Evolutionary conservation across 2,888 invertebrate genomes (phyloP), one percentile per base, ranked within the genome.

Genomic region (Drosophila aldrichi): DNA sequence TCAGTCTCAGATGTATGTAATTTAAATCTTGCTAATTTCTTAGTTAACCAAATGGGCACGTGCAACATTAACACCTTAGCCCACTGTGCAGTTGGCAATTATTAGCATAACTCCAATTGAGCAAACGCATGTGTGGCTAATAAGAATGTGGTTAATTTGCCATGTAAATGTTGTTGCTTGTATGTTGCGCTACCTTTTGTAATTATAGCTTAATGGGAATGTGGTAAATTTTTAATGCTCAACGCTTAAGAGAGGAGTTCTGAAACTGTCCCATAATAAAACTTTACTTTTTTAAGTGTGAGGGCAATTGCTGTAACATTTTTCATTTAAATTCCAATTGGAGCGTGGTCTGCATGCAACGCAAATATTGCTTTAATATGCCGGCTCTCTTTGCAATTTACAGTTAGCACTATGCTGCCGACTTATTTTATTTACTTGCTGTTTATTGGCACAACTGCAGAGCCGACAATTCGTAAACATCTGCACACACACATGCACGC

Each of bases 11-110:
- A 44, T 20, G 22, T 41, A 22, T 20, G 22, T 41, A 20, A 49
- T 44, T 48, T 10, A 67, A 57, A 76, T 48, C 55, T 64, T 77
- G 54, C 40, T 62, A 62, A 72, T 71, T 80, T 54, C 44, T 56
- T 51, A 36, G 51, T 46, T n/a, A 46, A 54, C 38, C 44, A 60
- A 65, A 52, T 29, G 49, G 51, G 44, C 54, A 78, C 46, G 29
- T 44, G 58, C 38, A 46, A 18, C 54, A 55, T 65, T 65, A 48
- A 18, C 58, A 58, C 38, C 14, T 58, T 3, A 2, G 16, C 29
- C 36, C 43, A 56, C 56, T 43, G 56, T 56, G 55, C 55, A 38
- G 10, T 29, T 58, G 48, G 20, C 18, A 48, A 48, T 40, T 29
- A 32, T 48, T 29, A 48, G 58, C 58, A 38, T 3, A 16, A 29